Conservation (phyloP, 1,140 invertebrate genomes). For the Danaus plexippus region DNA sequence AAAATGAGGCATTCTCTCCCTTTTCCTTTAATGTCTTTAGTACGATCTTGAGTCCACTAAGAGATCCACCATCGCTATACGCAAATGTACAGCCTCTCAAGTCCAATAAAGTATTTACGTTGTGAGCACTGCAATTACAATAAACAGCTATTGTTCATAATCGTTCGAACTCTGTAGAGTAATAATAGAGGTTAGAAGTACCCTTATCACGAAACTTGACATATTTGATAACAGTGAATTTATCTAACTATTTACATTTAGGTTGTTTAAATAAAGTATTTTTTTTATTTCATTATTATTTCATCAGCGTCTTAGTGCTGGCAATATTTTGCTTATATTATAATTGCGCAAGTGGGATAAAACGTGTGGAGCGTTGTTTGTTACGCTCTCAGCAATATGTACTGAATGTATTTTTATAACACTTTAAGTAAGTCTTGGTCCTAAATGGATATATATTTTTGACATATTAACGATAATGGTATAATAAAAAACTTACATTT, state of each 20-base stretch:
- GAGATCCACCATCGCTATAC: constrained; percentile 70
- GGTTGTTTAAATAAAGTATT: constrained; percentile 2
- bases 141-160: constrained; percentile 22
- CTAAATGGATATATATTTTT: too few species aligned
- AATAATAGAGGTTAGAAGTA: constrained; percentile 46
- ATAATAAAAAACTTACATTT: constrained; percentile 61
- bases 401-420: too few species aligned
- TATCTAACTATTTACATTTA: constrained; percentile 53
- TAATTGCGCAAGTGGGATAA: neutral
- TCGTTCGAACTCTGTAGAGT: constrained; percentile 37
- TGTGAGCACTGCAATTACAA: constrained; percentile 67
- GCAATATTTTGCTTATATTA: constrained; percentile 1
- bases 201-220: constrained; percentile 53
- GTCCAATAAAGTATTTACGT: constrained; percentile 73
- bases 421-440: too few species aligned
- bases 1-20: constrained; percentile 76
- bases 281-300: constrained; percentile 3
- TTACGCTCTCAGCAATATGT: too few species aligned
- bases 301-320: too few species aligned
- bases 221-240: constrained; percentile 57
- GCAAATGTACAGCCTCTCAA: constrained; percentile 74
- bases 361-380: too few species aligned
- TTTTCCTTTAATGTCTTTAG: constrained; percentile 72
- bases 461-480: too few species aligned
- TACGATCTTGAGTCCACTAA: constrained; percentile 72